Conservation (phyloP, 2,888 invertebrate genomes). For the Hirtodrosophila alboralis region DNA sequence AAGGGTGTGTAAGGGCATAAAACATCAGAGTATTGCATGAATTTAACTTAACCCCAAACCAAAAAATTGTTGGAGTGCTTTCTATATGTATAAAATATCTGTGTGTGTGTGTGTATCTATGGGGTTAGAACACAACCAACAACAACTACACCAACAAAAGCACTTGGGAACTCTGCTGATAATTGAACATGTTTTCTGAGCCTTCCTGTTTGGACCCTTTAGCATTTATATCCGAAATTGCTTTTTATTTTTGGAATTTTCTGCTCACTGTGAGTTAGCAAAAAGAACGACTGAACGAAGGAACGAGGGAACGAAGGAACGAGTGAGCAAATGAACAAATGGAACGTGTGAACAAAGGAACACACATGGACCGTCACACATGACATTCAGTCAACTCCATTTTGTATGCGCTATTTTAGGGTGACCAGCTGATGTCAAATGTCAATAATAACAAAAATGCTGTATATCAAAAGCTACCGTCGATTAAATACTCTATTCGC, state of each 20-base stretch:
- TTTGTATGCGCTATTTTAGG: slow-evolving; percentile 65
- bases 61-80: slow-evolving; percentile 39
- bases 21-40: slow-evolving; percentile 69
- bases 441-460: slow-evolving; percentile 8
- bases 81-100: not conserved
- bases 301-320: slow-evolving; percentile 38
- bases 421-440: slow-evolving; percentile 62
- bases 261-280: slow-evolving; percentile 9
- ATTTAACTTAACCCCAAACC: slow-evolving; percentile 69
- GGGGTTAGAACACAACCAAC: slow-evolving; percentile 52
- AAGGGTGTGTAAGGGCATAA: slow-evolving; percentile 39
- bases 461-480: no score
- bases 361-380: slow-evolving; percentile 11
- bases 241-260: slow-evolving; percentile 50
- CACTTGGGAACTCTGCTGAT: slow-evolving; percentile 46
- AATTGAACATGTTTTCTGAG: slow-evolving; percentile 72
- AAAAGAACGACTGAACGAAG: slow-evolving; percentile 19
- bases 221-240: slow-evolving; percentile 67
- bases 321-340: slow-evolving; percentile 34
- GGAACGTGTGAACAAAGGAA: slow-evolving; percentile 46
- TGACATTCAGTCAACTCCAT: slow-evolving; percentile 48
- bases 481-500: no score
- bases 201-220: slow-evolving; percentile 43
- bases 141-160: slow-evolving; percentile 33
- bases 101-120: slow-evolving; percentile 26